These are phyloP conservation scores for Carterocephalus palaemon DNA, from an alignment of 2,888 invertebrate species.

Conservation along the genomic window DNA sequence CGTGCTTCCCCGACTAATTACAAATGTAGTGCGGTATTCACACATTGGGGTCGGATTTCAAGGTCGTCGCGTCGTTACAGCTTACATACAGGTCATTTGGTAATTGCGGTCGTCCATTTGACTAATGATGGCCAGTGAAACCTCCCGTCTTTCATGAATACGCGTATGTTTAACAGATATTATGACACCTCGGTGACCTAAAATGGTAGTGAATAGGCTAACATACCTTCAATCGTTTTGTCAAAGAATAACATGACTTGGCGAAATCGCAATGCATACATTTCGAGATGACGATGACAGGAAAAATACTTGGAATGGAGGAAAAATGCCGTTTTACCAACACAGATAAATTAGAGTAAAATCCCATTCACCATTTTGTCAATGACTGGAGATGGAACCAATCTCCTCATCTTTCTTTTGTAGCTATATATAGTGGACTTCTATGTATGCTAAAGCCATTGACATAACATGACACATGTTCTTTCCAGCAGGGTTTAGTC, in stretches of 20 bases:
- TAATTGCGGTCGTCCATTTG: conserved; percentile 43
- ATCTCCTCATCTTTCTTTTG: too few species aligned
- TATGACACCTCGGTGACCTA: conserved; percentile 10
- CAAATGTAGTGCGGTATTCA: conserved; percentile 26
- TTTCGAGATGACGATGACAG: too few species aligned
- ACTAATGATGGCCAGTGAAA: conserved; percentile 29
- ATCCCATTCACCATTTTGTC: too few species aligned
- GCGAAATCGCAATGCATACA: too few species aligned
- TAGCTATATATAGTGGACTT: too few species aligned
- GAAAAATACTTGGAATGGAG: too few species aligned
- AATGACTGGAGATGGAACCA: too few species aligned
- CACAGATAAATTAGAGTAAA: too few species aligned
- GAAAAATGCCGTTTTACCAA: not conserved
- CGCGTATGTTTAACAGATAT: not conserved
- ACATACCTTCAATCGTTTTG: too few species aligned
- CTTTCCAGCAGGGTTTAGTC: not conserved
- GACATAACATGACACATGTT: conserved; percentile 3
- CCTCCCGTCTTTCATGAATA: conserved; percentile 2
- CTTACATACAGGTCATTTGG: conserved; percentile 41
- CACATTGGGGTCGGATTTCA: conserved; percentile 57
- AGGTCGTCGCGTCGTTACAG: conserved; percentile 42
- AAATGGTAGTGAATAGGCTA: too few species aligned
- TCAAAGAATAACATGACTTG: too few species aligned
- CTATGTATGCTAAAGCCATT: too few species aligned
- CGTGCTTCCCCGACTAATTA: conserved; percentile 9